Conservation (phyloP, 2,888 invertebrate genomes). For the Nyleta sp. region DNA sequence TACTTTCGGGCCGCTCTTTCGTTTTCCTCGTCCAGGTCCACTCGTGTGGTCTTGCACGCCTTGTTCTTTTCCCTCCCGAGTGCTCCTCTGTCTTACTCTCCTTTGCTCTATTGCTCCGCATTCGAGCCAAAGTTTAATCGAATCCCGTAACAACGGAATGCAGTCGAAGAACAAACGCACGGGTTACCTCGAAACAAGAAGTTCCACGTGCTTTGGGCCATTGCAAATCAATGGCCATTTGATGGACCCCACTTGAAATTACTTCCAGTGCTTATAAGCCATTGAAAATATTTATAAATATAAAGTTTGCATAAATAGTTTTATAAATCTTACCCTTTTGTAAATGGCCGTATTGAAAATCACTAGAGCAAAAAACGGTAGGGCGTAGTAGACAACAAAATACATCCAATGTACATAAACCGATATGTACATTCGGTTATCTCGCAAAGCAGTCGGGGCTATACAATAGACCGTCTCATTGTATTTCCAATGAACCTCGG, state of each 20-base stretch:
- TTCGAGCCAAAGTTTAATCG: slow-evolving; percentile 78
- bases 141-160: slow-evolving; percentile 79
- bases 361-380: slow-evolving; percentile 95
- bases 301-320: neutral
- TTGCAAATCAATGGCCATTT: slow-evolving; percentile 76
- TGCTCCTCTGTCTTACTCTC: slow-evolving; percentile 47
- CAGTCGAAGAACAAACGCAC: slow-evolving; percentile 76
- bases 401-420: slow-evolving; percentile 98
- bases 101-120: slow-evolving; percentile 59
- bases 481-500: slow-evolving; percentile 80
- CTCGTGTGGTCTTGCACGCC: slow-evolving; percentile 51
- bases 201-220: slow-evolving; percentile 72
- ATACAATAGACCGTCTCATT: slow-evolving; percentile 88
- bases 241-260: slow-evolving; percentile 73
- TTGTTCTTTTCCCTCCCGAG: slow-evolving; percentile 51
- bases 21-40: slow-evolving; percentile 54
- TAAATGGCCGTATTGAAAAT: slow-evolving; percentile 96
- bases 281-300: neutral
- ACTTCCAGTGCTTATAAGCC: slow-evolving; percentile 40
- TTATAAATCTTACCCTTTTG: slow-evolving; percentile 86
- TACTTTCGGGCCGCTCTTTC: slow-evolving; percentile 54
- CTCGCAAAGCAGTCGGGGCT: slow-evolving; percentile 87
- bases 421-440: slow-evolving; percentile 89
- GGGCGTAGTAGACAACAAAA: slow-evolving; percentile 95
- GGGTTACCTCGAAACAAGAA: slow-evolving; percentile 71